phyloP scores from a whole-genome alignment of 2,797 vertebrate genomes.

The Catamblyrhynchus diadema region DNA sequence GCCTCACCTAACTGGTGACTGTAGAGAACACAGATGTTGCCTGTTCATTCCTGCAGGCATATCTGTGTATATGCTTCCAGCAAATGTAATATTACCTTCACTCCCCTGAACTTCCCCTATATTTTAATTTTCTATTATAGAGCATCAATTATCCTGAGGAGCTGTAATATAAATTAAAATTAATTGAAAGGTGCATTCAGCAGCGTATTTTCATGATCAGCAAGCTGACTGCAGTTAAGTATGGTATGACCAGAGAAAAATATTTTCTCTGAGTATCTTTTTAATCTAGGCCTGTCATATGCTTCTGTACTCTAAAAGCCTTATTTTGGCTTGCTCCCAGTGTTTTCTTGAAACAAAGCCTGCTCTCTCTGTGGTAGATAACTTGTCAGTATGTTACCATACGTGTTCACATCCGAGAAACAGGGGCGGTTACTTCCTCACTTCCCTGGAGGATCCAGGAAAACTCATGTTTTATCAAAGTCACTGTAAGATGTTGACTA shows the following conservation, averaged over 20 bases:
- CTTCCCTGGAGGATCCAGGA: background rate
- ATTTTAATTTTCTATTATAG: background rate
- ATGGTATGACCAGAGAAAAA: background rate
- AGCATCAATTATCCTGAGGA: background rate
- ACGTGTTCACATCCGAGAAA: background rate
- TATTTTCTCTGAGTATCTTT: background rate
- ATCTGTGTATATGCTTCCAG: background rate
- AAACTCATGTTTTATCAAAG: background rate
- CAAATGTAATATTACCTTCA: background rate
- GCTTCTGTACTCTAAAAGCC: background rate
- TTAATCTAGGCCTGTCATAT: background rate
- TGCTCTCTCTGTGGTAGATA: background rate
- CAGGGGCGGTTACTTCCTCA: background rate
- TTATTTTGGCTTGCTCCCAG: background rate
- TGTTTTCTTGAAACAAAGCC: background rate
- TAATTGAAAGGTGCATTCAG: background rate
- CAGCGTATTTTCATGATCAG: background rate
- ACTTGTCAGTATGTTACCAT: background rate
- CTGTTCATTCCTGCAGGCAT: background rate
- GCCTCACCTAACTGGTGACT: background rate
- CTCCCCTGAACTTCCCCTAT: background rate
- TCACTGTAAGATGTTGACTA: background rate
- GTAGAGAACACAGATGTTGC: background rate
- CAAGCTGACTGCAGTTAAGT: background rate
- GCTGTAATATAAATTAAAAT: background rate